Evolutionary conservation across 2,113 vertebrate species (phyloP).

Genomic region (Heterochromis multidens): DNA sequence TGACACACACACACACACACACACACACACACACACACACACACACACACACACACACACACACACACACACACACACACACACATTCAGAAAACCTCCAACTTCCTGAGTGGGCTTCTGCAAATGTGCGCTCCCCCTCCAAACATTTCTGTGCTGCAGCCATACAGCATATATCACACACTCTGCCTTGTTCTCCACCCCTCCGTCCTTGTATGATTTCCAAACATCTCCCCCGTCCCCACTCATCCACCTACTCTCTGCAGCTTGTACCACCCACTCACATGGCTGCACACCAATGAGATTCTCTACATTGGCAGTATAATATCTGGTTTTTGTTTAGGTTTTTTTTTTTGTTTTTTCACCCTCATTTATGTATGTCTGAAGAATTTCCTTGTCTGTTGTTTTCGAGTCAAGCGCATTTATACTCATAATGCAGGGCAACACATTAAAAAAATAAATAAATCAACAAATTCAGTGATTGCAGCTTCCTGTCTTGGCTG

Average conservation of each 20-base stretch:
- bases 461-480: not conserved
- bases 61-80: not conserved
- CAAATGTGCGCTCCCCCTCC: slow-evolving; percentile 12
- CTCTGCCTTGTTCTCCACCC: slow-evolving; percentile 29
- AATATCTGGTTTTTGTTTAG: slow-evolving; percentile 3
- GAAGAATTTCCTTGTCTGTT: slow-evolving; percentile 13
- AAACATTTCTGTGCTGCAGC: slow-evolving; percentile 11
- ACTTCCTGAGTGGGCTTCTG: slow-evolving; percentile 31
- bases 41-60: not conserved
- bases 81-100: not conserved
- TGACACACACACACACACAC: not conserved
- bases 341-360: not conserved
- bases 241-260: slow-evolving; percentile 15
- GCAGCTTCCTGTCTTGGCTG: not conserved
- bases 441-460: not conserved
- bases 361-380: not conserved
- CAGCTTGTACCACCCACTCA: slow-evolving; percentile 39
- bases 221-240: slow-evolving; percentile 38
- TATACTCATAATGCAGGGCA: not conserved
- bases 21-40: not conserved
- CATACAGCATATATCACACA: slow-evolving; percentile 33
- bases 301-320: not conserved
- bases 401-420: not conserved
- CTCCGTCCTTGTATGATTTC: not conserved
- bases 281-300: slow-evolving; percentile 42